Evolutionary conservation across 2,113 vertebrate species (phyloP), one percentile per base, ranked within the genome.

Genomic region (Leiothrix lutea): DNA sequence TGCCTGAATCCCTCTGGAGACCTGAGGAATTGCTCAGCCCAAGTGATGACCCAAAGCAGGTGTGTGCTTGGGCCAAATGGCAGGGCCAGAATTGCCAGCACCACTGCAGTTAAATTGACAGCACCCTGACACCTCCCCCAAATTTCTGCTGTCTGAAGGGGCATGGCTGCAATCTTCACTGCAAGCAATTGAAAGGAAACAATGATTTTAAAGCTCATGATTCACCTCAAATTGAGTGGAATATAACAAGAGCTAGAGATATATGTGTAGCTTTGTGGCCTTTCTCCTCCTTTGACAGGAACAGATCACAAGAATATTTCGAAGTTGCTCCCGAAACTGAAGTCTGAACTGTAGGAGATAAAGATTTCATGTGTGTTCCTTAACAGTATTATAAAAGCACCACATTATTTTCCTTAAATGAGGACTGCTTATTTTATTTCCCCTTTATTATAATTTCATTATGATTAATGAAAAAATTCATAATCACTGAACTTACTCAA

Each of bases 61-160:
- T 3, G 0, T 1, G 1, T 12, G 40, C 44, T 51, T 2, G 4
- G 77, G 19, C 53, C 42, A 24, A 29, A 25, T 35, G 31, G 65
- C 6, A 48, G 29, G 23, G 70, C 61, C 79, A 71, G 70, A 57
- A 38, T 0, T 60, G 40, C 35, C 61, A 81, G 17, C 45, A 53
- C 13, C 24, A 12, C 51, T 36, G 16, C 28, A 33, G 50, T 6
- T 60, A 54, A 50, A 35, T 3, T 61, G 36, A 25, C 58, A 40
- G 12, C 60, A 29, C 29, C 53, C 31, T 22, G 44, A 45, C 9
- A 72, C 6, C 12, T 51, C 35, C 9, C 35, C 12, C 0, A 1
- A 6, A 28, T 44, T 60, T 36, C 80, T 67, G 62, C 54, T 65
- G 12, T 54, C 29, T 51, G 40, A 61, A 60, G 50, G 18, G 50